Evolutionary conservation across 2,797 vertebrate species (phyloP).

Genomic region (Gadopsis marmoratus): DNA sequence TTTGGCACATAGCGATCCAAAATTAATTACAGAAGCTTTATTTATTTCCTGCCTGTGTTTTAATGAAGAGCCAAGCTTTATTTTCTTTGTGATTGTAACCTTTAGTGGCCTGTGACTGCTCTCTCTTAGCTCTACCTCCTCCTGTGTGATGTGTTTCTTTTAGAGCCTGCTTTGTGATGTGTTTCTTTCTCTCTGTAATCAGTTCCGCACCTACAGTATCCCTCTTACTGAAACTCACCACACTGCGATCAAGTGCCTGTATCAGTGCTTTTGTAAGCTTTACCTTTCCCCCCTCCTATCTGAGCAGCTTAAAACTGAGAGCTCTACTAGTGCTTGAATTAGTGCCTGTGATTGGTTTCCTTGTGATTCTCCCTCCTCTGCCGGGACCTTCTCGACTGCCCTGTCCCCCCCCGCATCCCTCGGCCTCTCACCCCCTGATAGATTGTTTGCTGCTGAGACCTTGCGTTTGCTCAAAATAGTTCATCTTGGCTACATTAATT

Average conservation of each 20-base stretch:
- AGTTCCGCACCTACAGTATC: conserved; percentile 57
- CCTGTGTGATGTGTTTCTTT: conserved; percentile 68
- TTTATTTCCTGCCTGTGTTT: conserved; percentile 65
- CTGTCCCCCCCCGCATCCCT: conserved; percentile 46
- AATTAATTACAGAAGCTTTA: not conserved
- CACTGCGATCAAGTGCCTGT: conserved; percentile 75
- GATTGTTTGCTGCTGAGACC: conserved; percentile 15
- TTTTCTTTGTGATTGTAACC: conserved; percentile 67
- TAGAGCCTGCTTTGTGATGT: conserved; percentile 71
- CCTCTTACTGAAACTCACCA: conserved; percentile 48
- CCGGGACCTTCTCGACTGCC: conserved; percentile 31
- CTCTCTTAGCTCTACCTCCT: conserved; percentile 56
- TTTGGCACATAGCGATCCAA: not conserved
- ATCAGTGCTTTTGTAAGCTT: conserved; percentile 85
- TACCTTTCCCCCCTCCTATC: conserved; percentile 86
- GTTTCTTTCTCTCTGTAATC: conserved; percentile 63
- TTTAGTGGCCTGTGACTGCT: conserved; percentile 66
- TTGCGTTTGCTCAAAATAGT: conserved; percentile 25
- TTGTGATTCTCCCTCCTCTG: conserved; percentile 42
- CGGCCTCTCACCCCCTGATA: conserved; percentile 15
- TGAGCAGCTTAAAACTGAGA: conserved; percentile 80
- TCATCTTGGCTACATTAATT: conserved; percentile 25
- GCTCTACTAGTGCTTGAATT: conserved; percentile 67
- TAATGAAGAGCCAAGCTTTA: conserved; percentile 61
- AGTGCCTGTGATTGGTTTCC: conserved; percentile 72